Conservation (phyloP, 2,888 invertebrate species). For the Dynastes tityus region DNA sequence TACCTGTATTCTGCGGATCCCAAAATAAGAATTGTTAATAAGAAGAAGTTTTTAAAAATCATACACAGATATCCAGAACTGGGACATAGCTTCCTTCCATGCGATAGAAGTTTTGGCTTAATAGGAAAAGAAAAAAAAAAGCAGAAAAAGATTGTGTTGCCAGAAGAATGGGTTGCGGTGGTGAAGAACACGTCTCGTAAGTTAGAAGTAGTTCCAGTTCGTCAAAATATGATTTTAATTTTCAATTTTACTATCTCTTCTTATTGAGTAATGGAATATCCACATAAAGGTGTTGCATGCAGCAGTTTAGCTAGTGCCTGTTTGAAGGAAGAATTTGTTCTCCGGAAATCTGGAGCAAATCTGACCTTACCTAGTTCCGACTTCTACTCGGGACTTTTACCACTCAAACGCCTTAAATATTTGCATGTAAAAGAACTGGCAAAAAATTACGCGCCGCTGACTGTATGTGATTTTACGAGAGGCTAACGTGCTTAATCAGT, state of each 20-base stretch:
- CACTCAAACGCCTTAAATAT: neutral
- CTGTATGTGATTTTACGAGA: too few relatives aligned
- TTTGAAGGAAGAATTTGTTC: neutral
- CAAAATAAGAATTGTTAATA: slow-evolving; percentile 47
- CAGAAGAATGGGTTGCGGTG: neutral
- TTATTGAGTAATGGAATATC: neutral
- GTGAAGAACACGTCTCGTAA: neutral
- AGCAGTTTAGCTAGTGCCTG: neutral
- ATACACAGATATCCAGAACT: slow-evolving; percentile 47
- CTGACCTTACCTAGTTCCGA: neutral
- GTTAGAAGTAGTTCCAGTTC: neutral
- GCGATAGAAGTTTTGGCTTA: slow-evolving; percentile 51
- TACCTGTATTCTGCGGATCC: slow-evolving; percentile 31
- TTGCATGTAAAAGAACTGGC: neutral
- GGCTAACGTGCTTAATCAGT: too few relatives aligned
- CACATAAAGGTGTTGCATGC: neutral
- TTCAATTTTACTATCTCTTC: neutral
- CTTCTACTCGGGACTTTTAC: slow-evolving; percentile 9
- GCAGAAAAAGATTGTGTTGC: neutral
- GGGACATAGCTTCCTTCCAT: slow-evolving; percentile 51
- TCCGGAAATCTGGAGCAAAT: neutral
- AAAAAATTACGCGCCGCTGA: too few relatives aligned
- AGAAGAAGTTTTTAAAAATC: slow-evolving; percentile 45
- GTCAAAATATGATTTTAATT: neutral
- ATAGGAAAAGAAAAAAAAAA: slow-evolving; percentile 43